Evolutionary conservation across 2,113 vertebrate species (phyloP), one percentile per base, ranked within the genome.

Genomic region (Gymnarchus niloticus): DNA sequence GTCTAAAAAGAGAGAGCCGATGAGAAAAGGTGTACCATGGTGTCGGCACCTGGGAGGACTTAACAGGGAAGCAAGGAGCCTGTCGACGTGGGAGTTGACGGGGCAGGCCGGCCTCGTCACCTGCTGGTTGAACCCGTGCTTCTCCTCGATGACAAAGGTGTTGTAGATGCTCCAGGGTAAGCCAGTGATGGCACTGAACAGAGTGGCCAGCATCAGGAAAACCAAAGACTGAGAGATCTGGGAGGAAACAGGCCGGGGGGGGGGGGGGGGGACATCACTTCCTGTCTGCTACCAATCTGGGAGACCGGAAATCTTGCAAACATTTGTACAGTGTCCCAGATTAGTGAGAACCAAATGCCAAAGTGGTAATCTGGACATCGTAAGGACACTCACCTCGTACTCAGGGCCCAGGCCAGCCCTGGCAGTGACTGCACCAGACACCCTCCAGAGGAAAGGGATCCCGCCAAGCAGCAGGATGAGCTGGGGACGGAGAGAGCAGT

Each of bases 41-140:
- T 37, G 23, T 7, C 1, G 19, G 44, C 3, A 3, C 54, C 85
- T 48, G 21, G 17, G 28, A 44, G 19, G 56, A 23, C n/a, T n/a
- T n/a, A n/a, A n/a, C n/a, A n/a, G n/a, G n/a, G n/a, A n/a, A n/a
- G n/a, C n/a, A n/a, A n/a, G n/a, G n/a, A n/a, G n/a, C n/a, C n/a
- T n/a, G n/a, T n/a, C n/a, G n/a, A n/a, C n/a, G n/a, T n/a, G n/a
- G n/a, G n/a, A 6, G 33, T 37, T 44, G 2, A 44, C 44, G 59
- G 12, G 5, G 59, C 5, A 44, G 44, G 48, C 17, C 76, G 1
- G 37, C 21, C 37, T 51, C 23, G 14, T 46, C 94, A 99, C 98
- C 97, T 99, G 98, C 21, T 99, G 97, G 90, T 99, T 99, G 90
- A 99, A 99, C 84, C 98, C 98, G 3, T 99, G 98, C 77, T 96